Base-by-base conservation (phyloP, 2,797 vertebrate species). In the Acipenser transmontanus region DNA sequence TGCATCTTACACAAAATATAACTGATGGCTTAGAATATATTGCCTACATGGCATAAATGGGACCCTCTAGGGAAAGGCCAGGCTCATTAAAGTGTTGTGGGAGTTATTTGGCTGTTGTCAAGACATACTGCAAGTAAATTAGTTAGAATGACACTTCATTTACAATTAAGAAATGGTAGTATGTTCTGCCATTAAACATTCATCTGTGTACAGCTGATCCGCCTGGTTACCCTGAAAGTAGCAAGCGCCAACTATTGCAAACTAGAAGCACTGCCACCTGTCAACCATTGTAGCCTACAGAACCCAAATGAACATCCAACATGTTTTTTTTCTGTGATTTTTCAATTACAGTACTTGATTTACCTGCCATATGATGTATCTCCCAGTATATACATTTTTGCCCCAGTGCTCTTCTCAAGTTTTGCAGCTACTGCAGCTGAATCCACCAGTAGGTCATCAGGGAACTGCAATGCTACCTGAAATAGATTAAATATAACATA, bases 321-420 rank as follows among this genome's bases (percentile, higher is more conserved):
- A 34, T 34, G 34, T 34, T 34, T 34, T 34, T 34, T 34, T 34
- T 34, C 34, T 34, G 34, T 34, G 34, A 34, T 3, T 34, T 34
- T 34, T 34, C 34, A 34, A 34, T 34, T 34, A 34, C 2, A 34
- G 34, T 34, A 34, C 34, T 34, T 34, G 34, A 34, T 75, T 71
- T 61, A 99, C 97, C 97, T 98, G 86, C 95, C 95, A 11, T 98
- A 99, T 0, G 95, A 94, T 0, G 96, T 98, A 69, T 99, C 97
- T 14, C 93, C 97, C 66, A 99, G 76, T 74, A 99, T 81, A 65
- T 87, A 98, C 5, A 88, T 75, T 71, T 87, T 91, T 7, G 87
- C 89, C 6, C 83, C 71, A 0, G 84, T 88, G 49, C 66, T 72
- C 34, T 74, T 88, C 80, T 95, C 92, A 54, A 99, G 80, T 66